Base-by-base conservation (phyloP, 2,888 invertebrate genomes). In the Danaus chrysippus region DNA sequence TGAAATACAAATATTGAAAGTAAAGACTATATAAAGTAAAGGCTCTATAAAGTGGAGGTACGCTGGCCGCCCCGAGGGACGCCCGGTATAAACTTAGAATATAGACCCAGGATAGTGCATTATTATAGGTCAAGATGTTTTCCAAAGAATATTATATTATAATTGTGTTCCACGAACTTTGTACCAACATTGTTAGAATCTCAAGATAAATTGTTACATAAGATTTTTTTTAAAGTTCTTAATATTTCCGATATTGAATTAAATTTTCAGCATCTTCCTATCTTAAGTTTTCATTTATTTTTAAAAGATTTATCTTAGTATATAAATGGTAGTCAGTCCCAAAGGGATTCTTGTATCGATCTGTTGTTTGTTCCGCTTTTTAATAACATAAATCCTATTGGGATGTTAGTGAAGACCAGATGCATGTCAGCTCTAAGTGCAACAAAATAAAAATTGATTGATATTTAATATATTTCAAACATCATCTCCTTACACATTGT, bases 1-100 rank as follows among this genome's bases (percentile, higher is more conserved):
- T 49, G 17, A 49, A 49, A 49, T 49, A 49, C 49, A 49, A 49
- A 49, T 49, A 49, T 49, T 49, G 49, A 49, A 49, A 49, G 17
- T 49, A 49, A 49, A 49, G 49, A 49, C 17, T 49, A 49, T 49
- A 17, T 49, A 49, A 15, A 49, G 49, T 17, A 17, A 17, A 15
- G 17, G 17, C 17, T 17, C 15, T 17, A 17, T 49, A 49, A 17
- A 15, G 10, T 49, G 3, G 17, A 17, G 49, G 49, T 17, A 17
- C 5, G 11, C 49, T 49, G 49, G n/a, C 49, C 49, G 17, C 49
- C 49, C 17, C 49, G 9, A 17, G 49, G 49, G 49, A 49, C 17
- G 15, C 49, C 49, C n/a, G 17, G 49, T 12, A 49, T 17, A 15
- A 49, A 17, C 49, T 17, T 17, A 17, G 49, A 49, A 49, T 49